A percentile compares a stretch with the other conserved stretches of the same genome.
These are phyloP conservation scores for Speoplatyrhinus poulsoni DNA, from an alignment of 2,113 vertebrate species.

Conservation along the genomic window DNA sequence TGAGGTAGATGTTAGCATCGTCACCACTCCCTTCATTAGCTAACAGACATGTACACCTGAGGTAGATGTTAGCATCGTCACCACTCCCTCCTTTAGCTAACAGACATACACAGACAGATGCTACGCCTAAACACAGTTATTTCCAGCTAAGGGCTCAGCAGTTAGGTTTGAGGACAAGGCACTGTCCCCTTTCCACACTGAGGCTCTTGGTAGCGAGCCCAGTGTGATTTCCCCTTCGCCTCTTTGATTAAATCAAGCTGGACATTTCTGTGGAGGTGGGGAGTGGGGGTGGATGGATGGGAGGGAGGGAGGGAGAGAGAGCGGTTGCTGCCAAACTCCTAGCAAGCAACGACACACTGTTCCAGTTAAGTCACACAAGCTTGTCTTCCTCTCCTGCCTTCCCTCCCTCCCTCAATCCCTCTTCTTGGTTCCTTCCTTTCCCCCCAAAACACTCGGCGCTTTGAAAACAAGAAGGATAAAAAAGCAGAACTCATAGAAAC, in stretches of 20 bases:
- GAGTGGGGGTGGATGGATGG: slow-evolving; percentile 12
- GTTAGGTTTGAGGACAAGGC: background rate
- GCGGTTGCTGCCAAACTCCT: slow-evolving; percentile 46
- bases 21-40: slow-evolving; percentile 6
- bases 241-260: slow-evolving; percentile 71
- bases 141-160: too few relatives aligned
- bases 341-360: slow-evolving; percentile 44
- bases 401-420: slow-evolving; percentile 15
- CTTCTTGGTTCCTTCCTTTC: background rate
- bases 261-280: slow-evolving; percentile 60
- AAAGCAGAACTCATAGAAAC: slow-evolving; percentile 22
- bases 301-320: slow-evolving; percentile 26
- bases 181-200: slow-evolving; percentile 47
- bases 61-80: background rate
- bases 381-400: slow-evolving; percentile 20
- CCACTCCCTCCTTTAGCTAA: slow-evolving; percentile 11
- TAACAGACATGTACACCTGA: background rate
- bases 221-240: slow-evolving; percentile 50
- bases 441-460: background rate
- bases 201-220: slow-evolving; percentile 50
- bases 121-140: too few relatives aligned
- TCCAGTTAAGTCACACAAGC: slow-evolving; percentile 57
- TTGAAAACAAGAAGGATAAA: background rate
- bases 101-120: too few relatives aligned
- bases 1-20: too few relatives aligned